Conservation (phyloP, 2,888 invertebrate species). For the Himalopsyche tibetana region DNA sequence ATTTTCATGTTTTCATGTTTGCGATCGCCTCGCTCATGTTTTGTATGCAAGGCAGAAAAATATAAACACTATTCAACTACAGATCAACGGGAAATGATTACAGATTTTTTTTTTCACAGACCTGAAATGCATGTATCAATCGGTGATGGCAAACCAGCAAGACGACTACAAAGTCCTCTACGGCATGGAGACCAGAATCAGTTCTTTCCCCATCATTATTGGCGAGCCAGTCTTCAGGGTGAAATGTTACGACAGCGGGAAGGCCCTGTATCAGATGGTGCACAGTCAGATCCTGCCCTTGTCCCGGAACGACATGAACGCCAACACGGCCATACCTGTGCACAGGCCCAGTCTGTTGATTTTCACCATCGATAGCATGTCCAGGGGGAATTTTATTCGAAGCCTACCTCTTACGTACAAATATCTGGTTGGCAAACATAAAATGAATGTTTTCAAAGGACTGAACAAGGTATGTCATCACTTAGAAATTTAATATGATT, state of each 20-base stretch:
- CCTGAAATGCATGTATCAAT: conserved; percentile 60
- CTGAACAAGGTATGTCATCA: conserved; percentile 61
- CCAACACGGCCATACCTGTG: conserved; percentile 53
- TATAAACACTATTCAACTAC: too few species aligned
- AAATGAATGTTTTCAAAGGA: conserved; percentile 63
- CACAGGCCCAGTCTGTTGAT: conserved; percentile 63
- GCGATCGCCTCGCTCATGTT: too few species aligned
- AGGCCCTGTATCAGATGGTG: conserved; percentile 58
- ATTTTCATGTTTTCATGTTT: too few species aligned
- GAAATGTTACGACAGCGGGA: conserved; percentile 45
- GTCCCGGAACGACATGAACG: conserved; percentile 42
- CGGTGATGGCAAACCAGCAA: conserved; percentile 46
- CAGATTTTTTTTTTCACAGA: conserved; percentile 54
- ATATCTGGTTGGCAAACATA: conserved; percentile 54
- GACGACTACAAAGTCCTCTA: conserved; percentile 62
- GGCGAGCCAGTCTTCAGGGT: conserved; percentile 57
- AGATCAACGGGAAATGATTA: too few species aligned
- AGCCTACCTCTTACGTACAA: conserved; percentile 59
- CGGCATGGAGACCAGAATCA: conserved; percentile 48
- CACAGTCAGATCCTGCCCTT: conserved; percentile 62
- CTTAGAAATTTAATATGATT: too few species aligned
- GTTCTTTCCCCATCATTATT: conserved; percentile 57
- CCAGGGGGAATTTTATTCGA: conserved; percentile 64
- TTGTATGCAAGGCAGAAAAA: too few species aligned
- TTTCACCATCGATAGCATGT: conserved; percentile 65